These are phyloP conservation scores for Philotrypesis tridentata DNA, from an alignment of 1,140 invertebrate genomes.

Conservation along the genomic window DNA sequence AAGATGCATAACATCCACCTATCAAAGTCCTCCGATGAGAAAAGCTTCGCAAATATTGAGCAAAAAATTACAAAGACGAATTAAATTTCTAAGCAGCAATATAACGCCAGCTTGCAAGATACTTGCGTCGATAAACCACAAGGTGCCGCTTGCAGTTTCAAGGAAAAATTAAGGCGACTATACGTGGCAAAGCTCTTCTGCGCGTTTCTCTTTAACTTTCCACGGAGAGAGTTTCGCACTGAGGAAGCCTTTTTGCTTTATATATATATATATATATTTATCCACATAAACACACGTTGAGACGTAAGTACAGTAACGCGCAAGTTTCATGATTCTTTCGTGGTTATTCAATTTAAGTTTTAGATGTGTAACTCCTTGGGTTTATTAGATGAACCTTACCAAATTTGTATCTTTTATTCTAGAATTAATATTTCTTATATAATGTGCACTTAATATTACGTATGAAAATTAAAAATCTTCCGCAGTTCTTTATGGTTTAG, in stretches of 20 bases:
- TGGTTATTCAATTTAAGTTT: slow-evolving; percentile 22
- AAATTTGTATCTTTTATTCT: too few species aligned
- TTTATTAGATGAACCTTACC: background rate
- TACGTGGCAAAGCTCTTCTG: background rate
- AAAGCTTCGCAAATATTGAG: background rate
- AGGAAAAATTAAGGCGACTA: slow-evolving; percentile 9
- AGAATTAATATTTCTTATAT: too few species aligned
- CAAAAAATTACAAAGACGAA: background rate
- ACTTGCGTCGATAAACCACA: background rate
- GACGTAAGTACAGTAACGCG: background rate
- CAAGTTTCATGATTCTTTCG: background rate
- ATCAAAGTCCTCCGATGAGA: too few species aligned
- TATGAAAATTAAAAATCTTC: too few species aligned
- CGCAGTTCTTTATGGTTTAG: too few species aligned
- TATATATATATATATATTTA: too few species aligned
- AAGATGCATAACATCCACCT: too few species aligned
- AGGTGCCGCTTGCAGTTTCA: background rate
- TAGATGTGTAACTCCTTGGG: background rate
- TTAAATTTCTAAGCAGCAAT: background rate
- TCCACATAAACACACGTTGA: background rate
- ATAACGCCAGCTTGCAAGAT: background rate
- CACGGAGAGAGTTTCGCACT: background rate
- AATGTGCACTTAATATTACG: too few species aligned
- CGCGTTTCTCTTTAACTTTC: background rate
- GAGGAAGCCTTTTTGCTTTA: background rate